A percentile compares a stretch with the other conserved stretches of the same genome.
Evolutionary conservation across 2,113 vertebrate species (phyloP).

Genomic region (Sceloporus undulatus): DNA sequence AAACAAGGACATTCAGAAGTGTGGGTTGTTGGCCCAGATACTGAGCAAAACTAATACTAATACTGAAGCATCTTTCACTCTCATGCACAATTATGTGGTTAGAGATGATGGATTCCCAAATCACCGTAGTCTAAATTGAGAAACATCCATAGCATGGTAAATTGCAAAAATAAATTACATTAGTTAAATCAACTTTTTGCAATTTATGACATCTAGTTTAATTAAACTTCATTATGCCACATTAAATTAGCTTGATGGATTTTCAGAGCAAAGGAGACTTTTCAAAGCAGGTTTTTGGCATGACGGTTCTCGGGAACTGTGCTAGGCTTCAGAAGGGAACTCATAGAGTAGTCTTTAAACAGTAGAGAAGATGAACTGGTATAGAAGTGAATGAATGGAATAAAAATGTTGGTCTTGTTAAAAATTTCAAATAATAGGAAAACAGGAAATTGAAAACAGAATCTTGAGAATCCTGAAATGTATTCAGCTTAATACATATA

Average conservation of each 20-base stretch:
- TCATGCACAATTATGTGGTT: slow-evolving; percentile 1
- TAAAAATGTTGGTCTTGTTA: too few relatives aligned
- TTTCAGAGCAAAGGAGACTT: not conserved
- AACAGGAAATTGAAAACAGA: too few relatives aligned
- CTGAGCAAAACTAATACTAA: not conserved
- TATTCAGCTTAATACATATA: too few relatives aligned
- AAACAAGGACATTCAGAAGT: not conserved
- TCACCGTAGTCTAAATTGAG: not conserved
- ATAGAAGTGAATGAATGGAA: not conserved
- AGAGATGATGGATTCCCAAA: slow-evolving; percentile 9
- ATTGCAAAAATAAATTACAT: slow-evolving; percentile 29
- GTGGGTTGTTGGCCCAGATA: not conserved
- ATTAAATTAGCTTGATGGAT: slow-evolving; percentile 15
- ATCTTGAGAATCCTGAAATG: too few relatives aligned
- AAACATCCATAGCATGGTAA: slow-evolving; percentile 28
- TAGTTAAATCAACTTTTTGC: slow-evolving; percentile 31
- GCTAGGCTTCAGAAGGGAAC: not conserved
- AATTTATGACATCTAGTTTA: slow-evolving; percentile 24
- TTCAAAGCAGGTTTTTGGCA: not conserved
- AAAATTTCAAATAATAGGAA: too few relatives aligned
- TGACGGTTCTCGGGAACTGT: not conserved
- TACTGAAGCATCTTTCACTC: not conserved
- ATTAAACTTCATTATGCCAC: slow-evolving; percentile 8
- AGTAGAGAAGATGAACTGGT: not conserved
- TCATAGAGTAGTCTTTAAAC: too few relatives aligned